phyloP scores from a whole-genome alignment of 1,140 invertebrate genomes.

The Eurosta solidaginis region DNA sequence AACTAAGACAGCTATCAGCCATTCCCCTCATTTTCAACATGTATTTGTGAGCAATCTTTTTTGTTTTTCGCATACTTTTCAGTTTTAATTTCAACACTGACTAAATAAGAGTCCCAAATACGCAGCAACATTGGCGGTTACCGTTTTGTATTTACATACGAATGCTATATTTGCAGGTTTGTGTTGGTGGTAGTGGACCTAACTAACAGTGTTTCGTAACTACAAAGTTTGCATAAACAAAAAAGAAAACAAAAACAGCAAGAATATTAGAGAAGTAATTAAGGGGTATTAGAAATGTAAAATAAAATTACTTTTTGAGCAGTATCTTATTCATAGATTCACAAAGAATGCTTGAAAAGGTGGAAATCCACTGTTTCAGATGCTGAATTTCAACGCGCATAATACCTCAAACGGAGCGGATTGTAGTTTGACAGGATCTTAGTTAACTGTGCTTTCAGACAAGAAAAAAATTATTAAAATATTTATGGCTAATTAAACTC shows the following conservation, averaged over 20 bases:
- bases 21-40: background rate
- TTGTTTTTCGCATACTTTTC: background rate
- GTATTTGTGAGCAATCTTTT: background rate
- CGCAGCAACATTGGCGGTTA: background rate
- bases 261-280: slow-evolving; percentile 2
- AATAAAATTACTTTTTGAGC: background rate
- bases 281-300: background rate
- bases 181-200: background rate
- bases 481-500: too few relatives aligned
- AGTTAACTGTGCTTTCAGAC: background rate
- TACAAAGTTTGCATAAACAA: background rate
- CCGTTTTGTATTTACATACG: background rate
- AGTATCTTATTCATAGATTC: background rate
- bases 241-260: background rate
- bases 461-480: too few relatives aligned
- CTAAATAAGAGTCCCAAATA: background rate
- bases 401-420: background rate
- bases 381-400: background rate
- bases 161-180: background rate
- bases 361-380: background rate
- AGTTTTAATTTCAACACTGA: background rate
- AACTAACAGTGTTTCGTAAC: background rate
- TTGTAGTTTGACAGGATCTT: background rate
- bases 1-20: too few relatives aligned
- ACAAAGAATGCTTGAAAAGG: background rate